Evolutionary conservation across 1,140 invertebrate species (phyloP).

Genomic region (Tribolium madens): DNA sequence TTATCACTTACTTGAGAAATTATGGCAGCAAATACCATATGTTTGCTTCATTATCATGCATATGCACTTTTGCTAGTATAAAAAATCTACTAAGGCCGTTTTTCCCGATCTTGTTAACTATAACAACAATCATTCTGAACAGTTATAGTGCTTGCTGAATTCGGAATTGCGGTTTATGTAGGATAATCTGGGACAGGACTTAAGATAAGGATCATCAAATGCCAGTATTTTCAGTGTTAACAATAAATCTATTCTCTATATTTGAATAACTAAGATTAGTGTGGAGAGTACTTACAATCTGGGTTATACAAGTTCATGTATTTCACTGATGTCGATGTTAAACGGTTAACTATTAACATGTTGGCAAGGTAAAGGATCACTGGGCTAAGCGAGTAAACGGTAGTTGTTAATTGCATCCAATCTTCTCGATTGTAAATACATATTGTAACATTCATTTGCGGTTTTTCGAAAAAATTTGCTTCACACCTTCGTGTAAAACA

Average conservation of each 20-base stretch:
- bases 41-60: not conserved
- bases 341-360: slow-evolving; percentile 23
- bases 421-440: slow-evolving; percentile 1
- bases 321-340: slow-evolving; percentile 6
- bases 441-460: not conserved
- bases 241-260: slow-evolving; percentile 9
- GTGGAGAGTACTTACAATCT: not conserved
- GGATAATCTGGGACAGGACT: slow-evolving; percentile 4
- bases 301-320: slow-evolving; percentile 16
- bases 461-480: slow-evolving; percentile 2
- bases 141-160: slow-evolving; percentile 12
- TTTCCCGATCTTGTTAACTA: not conserved
- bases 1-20: not conserved
- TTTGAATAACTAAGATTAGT: slow-evolving; percentile 9
- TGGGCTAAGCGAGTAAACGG: slow-evolving; percentile 2
- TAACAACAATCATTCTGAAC: not conserved
- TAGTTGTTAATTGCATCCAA: slow-evolving; percentile 7
- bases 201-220: slow-evolving; percentile 15
- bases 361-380: slow-evolving; percentile 10
- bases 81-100: not conserved
- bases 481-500: slow-evolving; percentile 14
- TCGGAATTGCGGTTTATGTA: not conserved
- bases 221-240: not conserved
- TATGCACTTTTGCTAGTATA: not conserved
- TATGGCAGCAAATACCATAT: slow-evolving; percentile 1